A percentile compares a stretch with the other conserved stretches of the same genome.
Conservation (phyloP, 2,113 vertebrate species). For the Mirza zaza region DNA sequence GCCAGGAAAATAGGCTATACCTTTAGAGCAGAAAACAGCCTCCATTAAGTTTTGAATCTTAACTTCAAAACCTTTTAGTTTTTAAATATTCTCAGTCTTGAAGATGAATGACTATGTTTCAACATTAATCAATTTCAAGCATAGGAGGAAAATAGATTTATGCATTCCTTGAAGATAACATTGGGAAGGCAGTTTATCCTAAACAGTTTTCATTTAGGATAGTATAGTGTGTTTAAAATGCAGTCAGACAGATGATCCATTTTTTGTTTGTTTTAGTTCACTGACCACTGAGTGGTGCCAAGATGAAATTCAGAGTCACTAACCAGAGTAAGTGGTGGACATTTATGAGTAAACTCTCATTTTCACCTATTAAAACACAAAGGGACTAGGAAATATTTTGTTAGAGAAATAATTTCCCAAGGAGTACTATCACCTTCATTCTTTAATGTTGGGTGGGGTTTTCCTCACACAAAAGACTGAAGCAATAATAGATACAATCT, state of each 20-base stretch:
- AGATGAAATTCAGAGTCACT: background rate
- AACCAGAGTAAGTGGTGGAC: background rate
- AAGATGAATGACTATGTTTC: slow-evolving; percentile 69
- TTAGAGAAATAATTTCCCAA: background rate
- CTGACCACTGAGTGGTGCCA: background rate
- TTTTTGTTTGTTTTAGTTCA: slow-evolving; percentile 28
- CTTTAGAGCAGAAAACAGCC: slow-evolving; percentile 53
- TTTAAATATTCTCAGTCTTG: slow-evolving; percentile 58
- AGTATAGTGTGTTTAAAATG: background rate
- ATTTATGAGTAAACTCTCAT: background rate
- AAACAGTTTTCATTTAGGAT: slow-evolving; percentile 33
- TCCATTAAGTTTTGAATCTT: slow-evolving; percentile 65
- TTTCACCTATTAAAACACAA: background rate
- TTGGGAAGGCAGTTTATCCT: slow-evolving; percentile 55
- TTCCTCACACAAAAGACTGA: background rate
- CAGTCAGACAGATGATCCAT: background rate
- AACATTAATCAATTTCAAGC: slow-evolving; percentile 74
- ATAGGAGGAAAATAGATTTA: slow-evolving; percentile 65
- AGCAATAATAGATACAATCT: background rate
- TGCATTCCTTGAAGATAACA: slow-evolving; percentile 54
- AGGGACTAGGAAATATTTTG: background rate
- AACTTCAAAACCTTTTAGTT: slow-evolving; percentile 63
- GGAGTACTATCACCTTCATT: background rate
- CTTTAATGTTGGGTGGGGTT: background rate
- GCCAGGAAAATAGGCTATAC: slow-evolving; percentile 50